Percentiles rank a stretch among this genome's conserved stretches.
These are phyloP conservation scores for Clitarchus hookeri DNA, from an alignment of 2,888 invertebrate genomes.

Conservation along the genomic window DNA sequence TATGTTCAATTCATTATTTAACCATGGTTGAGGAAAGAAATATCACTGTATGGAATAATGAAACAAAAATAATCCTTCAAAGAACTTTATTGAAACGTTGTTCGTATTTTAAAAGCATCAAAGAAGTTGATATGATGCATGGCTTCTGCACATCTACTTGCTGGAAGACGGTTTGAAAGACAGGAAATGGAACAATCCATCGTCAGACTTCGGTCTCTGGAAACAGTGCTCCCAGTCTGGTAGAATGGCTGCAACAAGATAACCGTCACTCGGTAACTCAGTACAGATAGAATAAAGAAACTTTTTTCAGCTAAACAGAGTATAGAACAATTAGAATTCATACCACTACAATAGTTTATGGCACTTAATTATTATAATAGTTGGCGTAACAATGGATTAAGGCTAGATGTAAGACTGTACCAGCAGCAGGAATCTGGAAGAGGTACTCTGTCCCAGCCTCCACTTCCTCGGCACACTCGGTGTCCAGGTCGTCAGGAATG, in stretches of 20 bases:
- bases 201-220: neutral
- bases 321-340: too few species aligned
- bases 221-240: slow-evolving; percentile 6
- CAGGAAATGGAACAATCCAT: neutral
- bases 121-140: neutral
- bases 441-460: neutral
- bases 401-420: neutral
- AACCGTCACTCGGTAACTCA: neutral
- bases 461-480: slow-evolving; percentile 19
- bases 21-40: too few species aligned
- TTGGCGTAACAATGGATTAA: too few species aligned
- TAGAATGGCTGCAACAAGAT: neutral
- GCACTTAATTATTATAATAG: too few species aligned
- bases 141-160: neutral
- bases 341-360: too few species aligned
- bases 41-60: too few species aligned
- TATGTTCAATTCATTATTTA: too few species aligned
- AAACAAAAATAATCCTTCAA: too few species aligned
- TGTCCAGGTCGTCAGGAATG: slow-evolving; percentile 10
- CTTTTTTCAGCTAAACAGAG: too few species aligned
- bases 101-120: too few species aligned
- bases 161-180: neutral
- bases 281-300: too few species aligned
- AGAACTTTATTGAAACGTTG: too few species aligned
- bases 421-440: slow-evolving; percentile 20